Evolutionary conservation across 35 echinoderm and acorn worm genomes (phyloP).

Genomic region (Apostichopus japonicus): DNA sequence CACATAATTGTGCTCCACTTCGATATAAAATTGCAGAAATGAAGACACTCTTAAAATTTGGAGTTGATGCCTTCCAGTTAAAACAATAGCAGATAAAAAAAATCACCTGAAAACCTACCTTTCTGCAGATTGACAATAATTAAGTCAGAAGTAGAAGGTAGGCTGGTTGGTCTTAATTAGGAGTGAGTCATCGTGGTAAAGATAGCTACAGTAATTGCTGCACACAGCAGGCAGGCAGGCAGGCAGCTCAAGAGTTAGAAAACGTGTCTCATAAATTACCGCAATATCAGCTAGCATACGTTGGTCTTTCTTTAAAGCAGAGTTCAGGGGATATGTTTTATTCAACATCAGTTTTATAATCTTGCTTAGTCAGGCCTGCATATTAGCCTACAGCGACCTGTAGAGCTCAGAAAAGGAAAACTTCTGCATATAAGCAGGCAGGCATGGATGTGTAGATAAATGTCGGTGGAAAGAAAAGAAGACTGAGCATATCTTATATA

Average conservation of each 20-base stretch:
- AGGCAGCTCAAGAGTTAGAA: not conserved
- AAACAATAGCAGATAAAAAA: not conserved
- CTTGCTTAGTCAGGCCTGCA: too few relatives aligned
- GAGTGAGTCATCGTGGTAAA: not conserved
- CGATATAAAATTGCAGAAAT: not conserved
- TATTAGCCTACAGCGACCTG: too few relatives aligned
- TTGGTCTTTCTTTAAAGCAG: too few relatives aligned
- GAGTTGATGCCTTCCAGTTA: not conserved
- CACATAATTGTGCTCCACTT: not conserved
- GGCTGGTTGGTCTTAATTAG: not conserved
- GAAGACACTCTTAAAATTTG: not conserved
- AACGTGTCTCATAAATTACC: not conserved
- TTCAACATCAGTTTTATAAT: too few relatives aligned
- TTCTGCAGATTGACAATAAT: not conserved
- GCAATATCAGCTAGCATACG: too few relatives aligned
- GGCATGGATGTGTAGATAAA: too few relatives aligned
- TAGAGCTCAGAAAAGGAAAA: too few relatives aligned
- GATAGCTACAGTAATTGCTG: not conserved
- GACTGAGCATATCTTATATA: too few relatives aligned
- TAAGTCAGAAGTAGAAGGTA: not conserved
- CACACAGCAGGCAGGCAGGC: not conserved
- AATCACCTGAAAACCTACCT: not conserved
- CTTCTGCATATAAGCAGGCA: too few relatives aligned
- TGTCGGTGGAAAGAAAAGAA: too few relatives aligned
- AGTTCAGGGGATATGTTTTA: too few relatives aligned